Evolutionary conservation across 2,797 vertebrate species (phyloP), one percentile per base, ranked within the genome.

Genomic region (Otolemur crassicaudatus): DNA sequence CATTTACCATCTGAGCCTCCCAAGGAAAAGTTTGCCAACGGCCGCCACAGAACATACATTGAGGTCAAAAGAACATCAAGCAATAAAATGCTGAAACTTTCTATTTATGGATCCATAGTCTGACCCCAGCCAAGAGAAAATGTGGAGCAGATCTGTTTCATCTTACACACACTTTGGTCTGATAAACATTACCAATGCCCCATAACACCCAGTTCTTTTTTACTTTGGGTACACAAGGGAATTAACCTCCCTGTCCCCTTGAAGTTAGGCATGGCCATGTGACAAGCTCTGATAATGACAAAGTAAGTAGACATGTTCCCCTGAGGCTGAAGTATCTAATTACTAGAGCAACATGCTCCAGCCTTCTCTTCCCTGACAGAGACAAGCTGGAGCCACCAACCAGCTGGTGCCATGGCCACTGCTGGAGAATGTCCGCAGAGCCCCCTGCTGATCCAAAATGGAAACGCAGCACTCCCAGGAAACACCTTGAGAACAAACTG

Each of bases 111-210:
- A 88, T 82, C 27, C 53, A 60, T 34, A 94, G 19, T 7, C 56
- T 83, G 82, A 92, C 58, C 70, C 14, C 8, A 20, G 58, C 94
- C 82, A 92, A 87, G 70, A 76, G 79, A 83, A 88, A 94, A 58
- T 70, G 0, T 63, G 91, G 89, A 96, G 91, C 43, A 61, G 14
- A 65, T 61, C 46, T 82, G 61, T 69, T 60, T 92, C 37, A 63
- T 73, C n/a, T 37, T 90, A 25, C 61, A 73, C 88, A 90, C 73
- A 19, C 23, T 34, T 92, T 34, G 40, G 8, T 56, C 12, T 53
- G n/a, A 17, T 16, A 72, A 88, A 23, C 70, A 60, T 80, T 73
- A 89, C 25, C 69, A 75, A 73, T n/a, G 81, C 53, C 63, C 72
- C 72, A 19, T 82, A 94, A 61, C 34, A 76, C 10, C 53, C 22